These are phyloP conservation scores for Cisticola juncidis DNA, from an alignment of 2,113 vertebrate genomes.

Conservation along the genomic window DNA sequence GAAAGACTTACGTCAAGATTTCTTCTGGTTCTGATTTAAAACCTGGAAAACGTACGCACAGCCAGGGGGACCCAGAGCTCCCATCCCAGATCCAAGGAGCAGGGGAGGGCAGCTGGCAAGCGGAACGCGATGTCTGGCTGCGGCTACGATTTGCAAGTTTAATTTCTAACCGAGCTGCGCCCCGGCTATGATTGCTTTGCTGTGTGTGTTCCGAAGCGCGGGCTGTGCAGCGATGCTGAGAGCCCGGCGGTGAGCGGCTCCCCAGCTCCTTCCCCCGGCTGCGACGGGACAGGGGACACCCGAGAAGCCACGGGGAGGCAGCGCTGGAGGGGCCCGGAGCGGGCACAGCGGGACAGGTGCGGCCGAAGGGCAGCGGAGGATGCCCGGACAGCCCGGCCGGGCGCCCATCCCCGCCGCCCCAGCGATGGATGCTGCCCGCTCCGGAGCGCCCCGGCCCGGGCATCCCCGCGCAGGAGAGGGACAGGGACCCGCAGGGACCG, in stretches of 20 bases:
- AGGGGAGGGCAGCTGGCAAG: not conserved
- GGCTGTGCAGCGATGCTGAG: not conserved
- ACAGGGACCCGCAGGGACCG: no score
- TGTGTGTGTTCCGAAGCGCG: accelerated
- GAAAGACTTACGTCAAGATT: not conserved
- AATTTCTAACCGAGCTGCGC: not conserved
- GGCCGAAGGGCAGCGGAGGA: accelerated
- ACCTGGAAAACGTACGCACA: not conserved
- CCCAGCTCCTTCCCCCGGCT: not conserved
- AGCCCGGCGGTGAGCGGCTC: not conserved
- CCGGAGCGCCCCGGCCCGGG: not conserved
- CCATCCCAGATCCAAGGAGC: not conserved
- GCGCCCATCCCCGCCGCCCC: accelerated
- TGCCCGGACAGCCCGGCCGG: not conserved
- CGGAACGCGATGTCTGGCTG: not conserved
- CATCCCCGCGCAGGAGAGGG: not conserved
- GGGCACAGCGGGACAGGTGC: not conserved
- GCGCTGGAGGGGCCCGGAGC: accelerated
- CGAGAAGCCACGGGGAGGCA: accelerated
- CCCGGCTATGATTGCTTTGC: accelerated
- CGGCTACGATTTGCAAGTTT: not conserved
- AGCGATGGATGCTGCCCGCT: not conserved
- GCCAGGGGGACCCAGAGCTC: not conserved
- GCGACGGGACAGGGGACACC: not conserved
- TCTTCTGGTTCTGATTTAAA: conserved; percentile 1